A percentile compares a stretch with the other conserved stretches of the same genome.
These are phyloP conservation scores for Drosophila nebulosa DNA, from an alignment of 1,140 invertebrate genomes.

Conservation along the genomic window DNA sequence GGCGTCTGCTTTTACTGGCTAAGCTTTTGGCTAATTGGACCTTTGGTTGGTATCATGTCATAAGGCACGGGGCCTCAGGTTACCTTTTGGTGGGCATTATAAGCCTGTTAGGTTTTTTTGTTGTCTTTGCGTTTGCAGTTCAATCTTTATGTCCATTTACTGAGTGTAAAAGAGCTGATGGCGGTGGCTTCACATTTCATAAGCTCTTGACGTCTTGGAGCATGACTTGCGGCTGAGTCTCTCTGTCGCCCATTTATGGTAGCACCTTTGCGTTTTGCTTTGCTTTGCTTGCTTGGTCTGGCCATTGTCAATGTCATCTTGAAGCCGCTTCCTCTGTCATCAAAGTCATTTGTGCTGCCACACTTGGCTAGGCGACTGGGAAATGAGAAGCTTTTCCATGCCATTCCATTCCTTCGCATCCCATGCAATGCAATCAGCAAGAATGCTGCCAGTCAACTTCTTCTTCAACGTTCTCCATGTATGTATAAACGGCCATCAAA, in stretches of 20 bases:
- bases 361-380: slow-evolving; percentile 45
- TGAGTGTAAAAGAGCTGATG: slow-evolving; percentile 26
- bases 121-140: slow-evolving; percentile 36
- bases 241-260: neutral
- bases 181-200: slow-evolving; percentile 67
- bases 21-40: slow-evolving; percentile 57
- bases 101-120: slow-evolving; percentile 37
- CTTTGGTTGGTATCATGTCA: slow-evolving; percentile 34
- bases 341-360: slow-evolving; percentile 64
- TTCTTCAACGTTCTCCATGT: slow-evolving; percentile 4
- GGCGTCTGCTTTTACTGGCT: slow-evolving; percentile 23
- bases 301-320: slow-evolving; percentile 73
- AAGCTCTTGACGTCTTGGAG: slow-evolving; percentile 54
- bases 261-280: slow-evolving; percentile 32
- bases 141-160: slow-evolving; percentile 30
- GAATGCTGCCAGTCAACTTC: slow-evolving; percentile 64
- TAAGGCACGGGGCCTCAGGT: slow-evolving; percentile 46
- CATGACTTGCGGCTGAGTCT: slow-evolving; percentile 45
- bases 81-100: slow-evolving; percentile 40
- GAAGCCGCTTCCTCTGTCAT: slow-evolving; percentile 60
- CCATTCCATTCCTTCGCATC: slow-evolving; percentile 38
- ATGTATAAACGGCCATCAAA: slow-evolving; percentile 66
- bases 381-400: slow-evolving; percentile 22
- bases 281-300: slow-evolving; percentile 38
- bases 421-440: slow-evolving; percentile 45